Percentiles rank a stretch among this genome's conserved stretches.
phyloP scores from a whole-genome alignment of 2,113 vertebrate species.

The Parotia lawesii region DNA sequence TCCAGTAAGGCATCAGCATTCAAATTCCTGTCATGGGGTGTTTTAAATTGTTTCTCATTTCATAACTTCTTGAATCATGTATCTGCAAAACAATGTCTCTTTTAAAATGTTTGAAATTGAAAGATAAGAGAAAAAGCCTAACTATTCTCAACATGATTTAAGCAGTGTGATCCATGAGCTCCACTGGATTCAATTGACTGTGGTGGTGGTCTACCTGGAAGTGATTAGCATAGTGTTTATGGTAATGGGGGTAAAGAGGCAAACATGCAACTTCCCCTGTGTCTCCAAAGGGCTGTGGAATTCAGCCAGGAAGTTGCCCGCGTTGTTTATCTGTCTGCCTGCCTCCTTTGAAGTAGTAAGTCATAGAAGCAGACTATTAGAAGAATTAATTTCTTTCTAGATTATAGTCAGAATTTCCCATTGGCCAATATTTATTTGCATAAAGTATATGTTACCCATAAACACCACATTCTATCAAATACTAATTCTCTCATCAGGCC shows the following conservation, averaged over 20 bases:
- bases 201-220: constrained; percentile 3
- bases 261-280: neutral
- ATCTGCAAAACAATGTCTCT: neutral
- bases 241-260: neutral
- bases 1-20: neutral
- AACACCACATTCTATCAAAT: neutral
- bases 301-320: neutral
- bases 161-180: neutral
- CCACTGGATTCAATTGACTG: neutral
- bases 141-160: neutral
- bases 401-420: neutral
- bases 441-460: neutral
- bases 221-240: constrained; percentile 7
- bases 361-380: neutral
- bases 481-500: neutral
- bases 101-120: neutral
- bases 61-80: neutral
- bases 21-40: neutral
- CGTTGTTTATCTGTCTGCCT: neutral
- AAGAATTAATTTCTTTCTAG: neutral
- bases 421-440: neutral
- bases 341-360: neutral
- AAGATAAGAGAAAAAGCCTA: neutral
- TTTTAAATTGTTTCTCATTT: neutral
- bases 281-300: neutral